Percentiles rank a stretch among this genome's conserved stretches.
These are phyloP conservation scores for Chloroceryle amazona DNA, from an alignment of 2,797 vertebrate species.

Conservation along the genomic window DNA sequence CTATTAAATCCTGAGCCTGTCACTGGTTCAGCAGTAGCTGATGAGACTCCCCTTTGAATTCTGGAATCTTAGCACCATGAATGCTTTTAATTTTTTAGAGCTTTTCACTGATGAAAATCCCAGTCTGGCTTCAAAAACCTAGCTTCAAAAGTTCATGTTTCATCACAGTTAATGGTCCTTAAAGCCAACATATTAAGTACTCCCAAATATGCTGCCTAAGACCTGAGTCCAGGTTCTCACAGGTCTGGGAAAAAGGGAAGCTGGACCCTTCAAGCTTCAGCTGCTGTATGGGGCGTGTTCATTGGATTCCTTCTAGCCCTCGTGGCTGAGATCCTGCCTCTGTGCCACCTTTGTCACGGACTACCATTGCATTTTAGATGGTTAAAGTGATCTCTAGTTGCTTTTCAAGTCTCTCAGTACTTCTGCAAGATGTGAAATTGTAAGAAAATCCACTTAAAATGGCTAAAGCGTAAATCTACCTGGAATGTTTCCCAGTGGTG, in stretches of 20 bases:
- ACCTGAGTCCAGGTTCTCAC: not conserved
- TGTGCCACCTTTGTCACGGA: not conserved
- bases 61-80: not conserved
- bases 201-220: not conserved
- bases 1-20: not conserved
- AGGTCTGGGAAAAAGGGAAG: not conserved
- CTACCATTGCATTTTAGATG: not conserved
- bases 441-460: not conserved
- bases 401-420: not conserved
- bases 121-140: not conserved
- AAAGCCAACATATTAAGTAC: not conserved
- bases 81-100: not conserved
- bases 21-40: not conserved
- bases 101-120: not conserved
- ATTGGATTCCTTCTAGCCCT: not conserved
- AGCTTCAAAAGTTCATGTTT: not conserved
- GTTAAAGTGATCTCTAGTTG: not conserved
- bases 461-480: not conserved
- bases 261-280: not conserved
- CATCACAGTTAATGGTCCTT: not conserved
- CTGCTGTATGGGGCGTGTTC: not conserved
- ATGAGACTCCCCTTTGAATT: not conserved
- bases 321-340: not conserved
- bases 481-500: not conserved
- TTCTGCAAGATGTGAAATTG: not conserved